Evolutionary conservation across 1,140 invertebrate species (phyloP), one percentile per base, ranked within the genome.

Genomic region (Drosophila trapezifrons): DNA sequence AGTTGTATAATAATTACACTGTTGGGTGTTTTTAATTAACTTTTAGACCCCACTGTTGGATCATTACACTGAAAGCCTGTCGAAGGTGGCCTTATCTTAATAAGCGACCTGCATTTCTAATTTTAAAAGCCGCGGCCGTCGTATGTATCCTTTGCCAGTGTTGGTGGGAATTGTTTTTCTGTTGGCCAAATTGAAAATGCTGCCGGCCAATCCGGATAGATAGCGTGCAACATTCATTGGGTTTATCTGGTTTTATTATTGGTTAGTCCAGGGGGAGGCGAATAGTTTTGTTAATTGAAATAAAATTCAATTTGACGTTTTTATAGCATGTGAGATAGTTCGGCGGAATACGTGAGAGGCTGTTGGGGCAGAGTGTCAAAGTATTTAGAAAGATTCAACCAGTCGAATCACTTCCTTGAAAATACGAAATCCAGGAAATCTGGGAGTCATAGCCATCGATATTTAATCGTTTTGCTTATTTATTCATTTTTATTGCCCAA

Each of bases 241-340:
- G 46, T 70, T 65, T 80, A 65, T 69, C 74, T 64, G 38, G 59
- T 55, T 79, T 67, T 52, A 18, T 37, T 79, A 59, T 62, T 46
- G 27, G 29, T 37, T 35, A 51, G 29, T 38, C n/a, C 10, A 32
- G 58, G 52, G 64, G 57, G 73, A 51, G 49, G 62, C 45, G 72
- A 87, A 87, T 82, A 76, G 82, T 79, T 87, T 76, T 65, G 82
- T 86, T 86, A 86, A 86, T 86, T 86, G 82, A 86, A 86, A 86
- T 86, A 86, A 86, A 86, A 86, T 87, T 87, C 83, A 71, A 82
- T 86, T 86, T 87, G 82, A 86, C 83, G 78, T 82, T 86, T 86
- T 82, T 82, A 86, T 86, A 67, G 78, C 82, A 82, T 76, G 70
- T 72, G 75, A 73, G 83, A 82, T 86, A 82, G 82, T 82, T 78